These are phyloP conservation scores for Syngnathus scovelli DNA, from an alignment of 2,113 vertebrate species.

Conservation along the genomic window DNA sequence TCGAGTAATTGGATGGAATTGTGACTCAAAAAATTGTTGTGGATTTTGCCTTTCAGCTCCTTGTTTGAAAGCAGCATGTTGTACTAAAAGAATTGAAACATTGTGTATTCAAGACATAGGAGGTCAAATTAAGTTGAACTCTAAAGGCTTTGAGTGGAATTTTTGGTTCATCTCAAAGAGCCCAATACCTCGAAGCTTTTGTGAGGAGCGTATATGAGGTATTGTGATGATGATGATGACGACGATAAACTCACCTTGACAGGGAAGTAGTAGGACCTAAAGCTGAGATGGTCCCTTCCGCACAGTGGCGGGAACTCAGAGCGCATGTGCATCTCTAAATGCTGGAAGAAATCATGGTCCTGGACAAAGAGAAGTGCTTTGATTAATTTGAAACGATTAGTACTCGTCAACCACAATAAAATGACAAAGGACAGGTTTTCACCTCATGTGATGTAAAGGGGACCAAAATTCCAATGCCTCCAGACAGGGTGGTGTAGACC, in stretches of 20 bases:
- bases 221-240: background rate
- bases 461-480: slow-evolving; percentile 94
- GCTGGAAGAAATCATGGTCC: slow-evolving; percentile 99
- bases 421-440: background rate
- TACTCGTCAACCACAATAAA: background rate
- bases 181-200: no score
- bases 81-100: background rate
- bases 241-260: slow-evolving; percentile 80
- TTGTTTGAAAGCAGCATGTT: background rate
- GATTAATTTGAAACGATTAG: background rate
- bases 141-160: background rate
- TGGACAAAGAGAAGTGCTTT: slow-evolving; percentile 37
- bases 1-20: no score
- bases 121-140: background rate
- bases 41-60: background rate
- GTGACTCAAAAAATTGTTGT: background rate
- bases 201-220: no score
- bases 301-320: slow-evolving; percentile 96
- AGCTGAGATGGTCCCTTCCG: slow-evolving; percentile 95
- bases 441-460: slow-evolving; percentile 98
- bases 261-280: slow-evolving; percentile 97
- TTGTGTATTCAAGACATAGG: background rate
- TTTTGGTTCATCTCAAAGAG: background rate
- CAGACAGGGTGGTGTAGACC: slow-evolving; percentile 93
- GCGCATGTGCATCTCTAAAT: slow-evolving; percentile 96